Conservation (phyloP, 2,113 vertebrate genomes). For the Mohoua ochrocephala region DNA sequence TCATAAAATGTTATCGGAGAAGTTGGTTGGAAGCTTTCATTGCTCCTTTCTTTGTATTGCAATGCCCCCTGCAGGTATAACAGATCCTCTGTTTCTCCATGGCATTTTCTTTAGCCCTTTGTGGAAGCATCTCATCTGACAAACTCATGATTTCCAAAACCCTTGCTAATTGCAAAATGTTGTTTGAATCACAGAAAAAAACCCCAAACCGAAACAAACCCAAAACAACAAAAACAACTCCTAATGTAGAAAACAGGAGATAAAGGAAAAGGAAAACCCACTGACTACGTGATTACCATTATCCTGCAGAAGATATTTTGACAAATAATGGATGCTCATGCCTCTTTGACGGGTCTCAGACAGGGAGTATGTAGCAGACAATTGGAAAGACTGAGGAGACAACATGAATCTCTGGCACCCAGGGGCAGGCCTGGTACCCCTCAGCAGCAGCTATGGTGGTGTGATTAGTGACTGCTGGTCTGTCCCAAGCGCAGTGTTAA, state of each 20-base stretch:
- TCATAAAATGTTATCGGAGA: not conserved
- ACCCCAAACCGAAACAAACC: not conserved
- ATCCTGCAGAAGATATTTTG: not conserved
- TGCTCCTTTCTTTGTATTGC: conserved; percentile 28
- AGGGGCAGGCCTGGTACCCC: not conserved
- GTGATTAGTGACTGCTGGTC: not conserved
- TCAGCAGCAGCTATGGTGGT: not conserved
- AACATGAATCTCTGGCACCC: not conserved
- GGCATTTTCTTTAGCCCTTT: not conserved
- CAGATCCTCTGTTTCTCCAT: not conserved
- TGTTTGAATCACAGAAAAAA: not conserved
- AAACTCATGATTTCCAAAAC: not conserved
- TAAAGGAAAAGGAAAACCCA: not conserved
- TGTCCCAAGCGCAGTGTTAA: not conserved
- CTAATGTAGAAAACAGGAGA: not conserved
- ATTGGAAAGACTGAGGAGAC: fast-evolving
- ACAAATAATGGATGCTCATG: not conserved
- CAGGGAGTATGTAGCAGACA: not conserved
- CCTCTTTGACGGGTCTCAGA: not conserved
- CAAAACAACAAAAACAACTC: not conserved
- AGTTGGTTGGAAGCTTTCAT: not conserved
- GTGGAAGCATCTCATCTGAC: not conserved
- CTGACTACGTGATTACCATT: not conserved
- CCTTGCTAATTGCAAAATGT: not conserved
- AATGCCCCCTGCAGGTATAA: conserved; percentile 65